Evolutionary conservation across 2,797 vertebrate species (phyloP).

Genomic region (Helostoma temminkii): DNA sequence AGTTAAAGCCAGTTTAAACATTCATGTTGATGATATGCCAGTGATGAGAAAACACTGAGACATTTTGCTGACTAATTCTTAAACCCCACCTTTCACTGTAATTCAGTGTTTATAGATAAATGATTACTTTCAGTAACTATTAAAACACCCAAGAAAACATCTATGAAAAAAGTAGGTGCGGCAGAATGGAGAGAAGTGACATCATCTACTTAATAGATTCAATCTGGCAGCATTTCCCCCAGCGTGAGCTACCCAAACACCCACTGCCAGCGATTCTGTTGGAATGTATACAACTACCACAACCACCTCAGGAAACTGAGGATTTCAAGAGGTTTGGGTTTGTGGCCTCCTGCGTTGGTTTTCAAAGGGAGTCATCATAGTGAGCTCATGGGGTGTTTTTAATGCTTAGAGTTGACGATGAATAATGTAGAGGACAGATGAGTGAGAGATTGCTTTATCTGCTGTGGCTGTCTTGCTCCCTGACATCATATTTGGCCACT

Average conservation of each 20-base stretch:
- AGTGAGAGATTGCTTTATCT: conserved; percentile 35
- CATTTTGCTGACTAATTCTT: too few relatives aligned
- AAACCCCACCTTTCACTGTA: neutral
- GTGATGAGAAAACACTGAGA: too few relatives aligned
- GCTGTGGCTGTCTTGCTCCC: conserved; percentile 57
- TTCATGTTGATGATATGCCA: too few relatives aligned
- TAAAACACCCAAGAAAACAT: conserved; percentile 44
- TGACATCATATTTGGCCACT: conserved; percentile 81
- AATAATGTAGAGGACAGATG: conserved; percentile 47
- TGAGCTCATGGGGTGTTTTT: conserved; percentile 48
- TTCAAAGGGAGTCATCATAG: conserved; percentile 49
- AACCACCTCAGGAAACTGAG: conserved; percentile 39
- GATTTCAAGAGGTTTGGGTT: conserved; percentile 38
- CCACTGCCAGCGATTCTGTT: conserved; percentile 43
- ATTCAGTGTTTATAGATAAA: conserved; percentile 31
- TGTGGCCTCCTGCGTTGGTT: conserved; percentile 54
- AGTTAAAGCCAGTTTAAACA: too few relatives aligned
- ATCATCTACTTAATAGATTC: conserved; percentile 75
- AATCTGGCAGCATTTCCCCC: conserved; percentile 66
- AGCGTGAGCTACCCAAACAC: conserved; percentile 28
- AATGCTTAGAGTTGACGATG: conserved; percentile 50
- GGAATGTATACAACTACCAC: conserved; percentile 48
- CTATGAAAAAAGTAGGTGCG: conserved; percentile 38
- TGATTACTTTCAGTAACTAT: conserved; percentile 41
- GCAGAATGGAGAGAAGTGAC: conserved; percentile 55